Evolutionary conservation across 1,140 invertebrate genomes (phyloP), one percentile per base, ranked within the genome.

Genomic region (Brachionus rubens): DNA sequence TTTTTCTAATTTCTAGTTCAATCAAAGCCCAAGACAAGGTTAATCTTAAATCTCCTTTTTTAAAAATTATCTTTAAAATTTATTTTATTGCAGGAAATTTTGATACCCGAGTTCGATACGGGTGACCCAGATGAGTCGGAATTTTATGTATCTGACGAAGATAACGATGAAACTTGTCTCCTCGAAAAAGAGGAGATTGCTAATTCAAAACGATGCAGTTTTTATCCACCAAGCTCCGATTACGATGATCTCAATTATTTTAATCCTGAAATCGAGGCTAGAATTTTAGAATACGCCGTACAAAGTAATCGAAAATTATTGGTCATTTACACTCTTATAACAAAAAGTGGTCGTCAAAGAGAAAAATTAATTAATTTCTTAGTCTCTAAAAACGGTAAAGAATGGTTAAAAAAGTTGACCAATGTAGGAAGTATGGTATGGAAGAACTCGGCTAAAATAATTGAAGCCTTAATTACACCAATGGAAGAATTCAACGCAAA

Each of bases 391-490:
- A 43, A 65, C 30, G 59, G 59, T 0, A 41, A 26, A 65, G 36
- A 4, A 1, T 72, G 68, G 68, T 7, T 72, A 12, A 48, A 72
- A 50, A 50, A 72, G 14, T 26, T 72, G 14, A 48, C 19, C 9
- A 72, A 72, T 72, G 46, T 50, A 1, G 68, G 68, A 7, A 72
- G 46, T 48, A 33, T 10, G 19, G 36, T 72, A 10, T 72, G 68
- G 68, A 72, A 72, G 41, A 72, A 54, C 30, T 72, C 68, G n/a
- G 46, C 46, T 21, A 72, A 72, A 54, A 72, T 72, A 16, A 72
- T 72, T 7, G 47, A 72, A 14, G 68, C 68, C 19, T 24, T 72
- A 14, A 30, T 50, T 5, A 54, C 46, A 26, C 43, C 43, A 19
- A 26, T 10, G 6, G 46, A 30, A n/a, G 68, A 72, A 16, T 72